Percentiles rank a stretch among this genome's conserved stretches.
phyloP scores from a whole-genome alignment of 2,797 vertebrate species.

The Triplophysa yarkandensis region DNA sequence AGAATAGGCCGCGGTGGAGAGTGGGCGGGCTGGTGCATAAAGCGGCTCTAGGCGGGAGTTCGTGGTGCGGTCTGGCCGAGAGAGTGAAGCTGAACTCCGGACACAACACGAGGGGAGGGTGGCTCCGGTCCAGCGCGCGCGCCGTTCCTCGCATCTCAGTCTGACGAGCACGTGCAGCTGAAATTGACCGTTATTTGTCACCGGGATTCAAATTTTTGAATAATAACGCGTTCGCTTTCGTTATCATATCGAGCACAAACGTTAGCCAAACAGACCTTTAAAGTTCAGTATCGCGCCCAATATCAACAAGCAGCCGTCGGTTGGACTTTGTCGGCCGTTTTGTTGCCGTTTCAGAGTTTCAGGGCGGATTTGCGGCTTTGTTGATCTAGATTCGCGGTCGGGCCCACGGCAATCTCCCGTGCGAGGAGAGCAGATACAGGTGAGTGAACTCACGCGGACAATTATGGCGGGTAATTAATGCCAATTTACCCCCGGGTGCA shows the following conservation, averaged over 20 bases:
- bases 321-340: neutral
- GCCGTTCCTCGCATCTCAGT: neutral
- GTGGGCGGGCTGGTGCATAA: slow-evolving; percentile 47
- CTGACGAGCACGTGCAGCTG: neutral
- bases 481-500: too few relatives aligned
- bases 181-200: neutral
- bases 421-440: slow-evolving; percentile 47
- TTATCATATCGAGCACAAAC: slow-evolving; percentile 32
- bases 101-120: slow-evolving; percentile 37
- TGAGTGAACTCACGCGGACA: slow-evolving; percentile 20
- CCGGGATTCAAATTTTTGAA: slow-evolving; percentile 14
- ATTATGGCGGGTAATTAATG: neutral
- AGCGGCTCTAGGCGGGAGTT: slow-evolving; percentile 49
- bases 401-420: slow-evolving; percentile 47
- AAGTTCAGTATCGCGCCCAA: slow-evolving; percentile 20
- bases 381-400: slow-evolving; percentile 37
- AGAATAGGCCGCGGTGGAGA: slow-evolving; percentile 38
- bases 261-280: slow-evolving; percentile 36
- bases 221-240: slow-evolving; percentile 17
- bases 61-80: slow-evolving; percentile 44
- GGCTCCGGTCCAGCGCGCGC: slow-evolving; percentile 3
- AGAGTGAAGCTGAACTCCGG: slow-evolving; percentile 45
- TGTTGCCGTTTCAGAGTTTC: slow-evolving; percentile 1
- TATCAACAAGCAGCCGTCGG: neutral
- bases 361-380: slow-evolving; percentile 21